These are phyloP conservation scores for Trichoplax adhaerens DNA, from an alignment of 37 sponge, comb jelly and placozoan genomes.

Conservation along the genomic window DNA sequence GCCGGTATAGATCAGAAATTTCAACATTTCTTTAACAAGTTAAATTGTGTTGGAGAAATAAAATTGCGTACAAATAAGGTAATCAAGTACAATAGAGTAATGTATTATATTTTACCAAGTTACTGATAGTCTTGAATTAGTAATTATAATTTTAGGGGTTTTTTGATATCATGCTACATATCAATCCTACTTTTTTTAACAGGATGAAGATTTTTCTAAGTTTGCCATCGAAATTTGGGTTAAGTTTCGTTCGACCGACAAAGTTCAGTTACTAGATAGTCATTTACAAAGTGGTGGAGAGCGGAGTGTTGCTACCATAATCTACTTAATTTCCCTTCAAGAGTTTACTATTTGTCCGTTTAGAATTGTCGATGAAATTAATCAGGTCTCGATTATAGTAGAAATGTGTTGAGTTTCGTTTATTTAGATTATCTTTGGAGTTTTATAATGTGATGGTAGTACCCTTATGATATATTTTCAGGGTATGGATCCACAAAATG, in stretches of 20 bases:
- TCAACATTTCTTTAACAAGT: constrained; percentile 47
- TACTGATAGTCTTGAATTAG: too few relatives aligned
- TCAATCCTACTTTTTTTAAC: not conserved
- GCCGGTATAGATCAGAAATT: constrained; percentile 48
- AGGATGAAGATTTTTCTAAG: constrained; percentile 51
- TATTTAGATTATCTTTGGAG: not conserved
- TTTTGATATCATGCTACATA: not conserved
- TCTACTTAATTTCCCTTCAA: constrained; percentile 94
- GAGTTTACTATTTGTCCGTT: constrained; percentile 84
- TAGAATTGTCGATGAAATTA: constrained; percentile 80
- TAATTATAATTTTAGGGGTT: too few relatives aligned
- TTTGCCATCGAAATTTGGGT: constrained; percentile 79
- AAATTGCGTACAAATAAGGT: constrained; percentile 34
- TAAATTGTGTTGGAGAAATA: constrained; percentile 82
- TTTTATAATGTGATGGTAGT: not conserved
- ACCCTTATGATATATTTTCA: not conserved
- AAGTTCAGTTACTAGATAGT: constrained; percentile 68
- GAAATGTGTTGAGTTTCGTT: not conserved
- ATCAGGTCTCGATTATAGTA: constrained; percentile 33
- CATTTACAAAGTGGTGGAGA: constrained; percentile 94
- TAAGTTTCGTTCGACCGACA: constrained; percentile 73
- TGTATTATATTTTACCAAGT: too few relatives aligned
- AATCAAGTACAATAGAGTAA: not conserved
- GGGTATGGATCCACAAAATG: constrained; percentile 96
- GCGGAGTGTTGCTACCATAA: constrained; percentile 92